phyloP scores from a whole-genome alignment of 2,797 vertebrate species.

The Liasis olivaceus region DNA sequence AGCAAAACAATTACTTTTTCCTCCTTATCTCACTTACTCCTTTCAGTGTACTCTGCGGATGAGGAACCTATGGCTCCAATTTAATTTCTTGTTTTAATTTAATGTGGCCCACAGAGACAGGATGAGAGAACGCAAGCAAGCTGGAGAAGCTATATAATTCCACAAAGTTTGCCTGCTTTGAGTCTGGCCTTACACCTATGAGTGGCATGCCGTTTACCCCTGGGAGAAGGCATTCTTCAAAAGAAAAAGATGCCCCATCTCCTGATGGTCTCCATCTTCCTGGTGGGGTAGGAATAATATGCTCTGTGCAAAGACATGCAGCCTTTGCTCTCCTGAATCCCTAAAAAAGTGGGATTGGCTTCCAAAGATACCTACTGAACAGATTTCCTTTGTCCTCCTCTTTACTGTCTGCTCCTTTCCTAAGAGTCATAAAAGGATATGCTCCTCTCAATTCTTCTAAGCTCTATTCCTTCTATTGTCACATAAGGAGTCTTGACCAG shows the following conservation, averaged over 20 bases:
- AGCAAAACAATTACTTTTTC: background rate
- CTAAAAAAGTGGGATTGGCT: background rate
- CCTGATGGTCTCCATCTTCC: background rate
- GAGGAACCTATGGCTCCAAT: background rate
- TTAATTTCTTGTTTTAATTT: background rate
- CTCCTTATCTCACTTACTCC: background rate
- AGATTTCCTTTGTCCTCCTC: background rate
- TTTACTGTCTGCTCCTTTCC: background rate
- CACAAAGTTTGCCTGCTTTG: background rate
- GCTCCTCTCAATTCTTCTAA: background rate
- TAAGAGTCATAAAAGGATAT: background rate
- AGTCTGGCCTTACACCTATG: background rate
- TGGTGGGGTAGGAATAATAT: background rate
- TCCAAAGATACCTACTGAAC: background rate
- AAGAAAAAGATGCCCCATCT: background rate
- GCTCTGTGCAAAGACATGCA: background rate
- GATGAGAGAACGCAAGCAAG: background rate
- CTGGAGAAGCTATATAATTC: background rate
- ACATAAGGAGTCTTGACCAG: background rate
- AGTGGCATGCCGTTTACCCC: background rate
- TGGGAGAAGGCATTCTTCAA: background rate
- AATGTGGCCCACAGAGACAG: background rate
- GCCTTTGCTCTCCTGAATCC: background rate
- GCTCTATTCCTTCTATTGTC: background rate
- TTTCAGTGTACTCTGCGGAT: background rate